These are phyloP conservation scores for Simalia tracyae DNA, from an alignment of 2,797 vertebrate genomes.

Conservation along the genomic window DNA sequence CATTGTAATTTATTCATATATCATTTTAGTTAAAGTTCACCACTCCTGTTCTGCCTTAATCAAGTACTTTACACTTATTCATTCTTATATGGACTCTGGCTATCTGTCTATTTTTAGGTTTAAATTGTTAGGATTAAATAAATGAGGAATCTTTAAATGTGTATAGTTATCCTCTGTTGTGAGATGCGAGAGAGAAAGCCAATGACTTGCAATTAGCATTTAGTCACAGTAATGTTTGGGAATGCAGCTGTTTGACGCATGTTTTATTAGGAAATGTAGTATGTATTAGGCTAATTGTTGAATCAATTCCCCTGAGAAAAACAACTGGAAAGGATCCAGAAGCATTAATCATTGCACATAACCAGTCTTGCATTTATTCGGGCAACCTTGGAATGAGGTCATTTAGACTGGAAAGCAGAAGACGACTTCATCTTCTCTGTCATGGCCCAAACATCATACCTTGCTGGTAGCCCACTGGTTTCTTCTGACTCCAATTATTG, in stretches of 20 bases:
- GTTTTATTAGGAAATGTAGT: background rate
- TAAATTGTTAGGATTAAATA: background rate
- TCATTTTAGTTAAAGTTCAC: slow-evolving; percentile 27
- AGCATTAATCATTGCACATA: background rate
- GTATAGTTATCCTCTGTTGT: background rate
- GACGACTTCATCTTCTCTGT: background rate
- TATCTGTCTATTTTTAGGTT: background rate
- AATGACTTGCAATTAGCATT: background rate
- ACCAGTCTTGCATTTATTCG: background rate
- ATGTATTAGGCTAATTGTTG: background rate
- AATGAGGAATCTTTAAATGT: background rate
- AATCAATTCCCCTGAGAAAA: background rate
- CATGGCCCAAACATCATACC: background rate
- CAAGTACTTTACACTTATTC: background rate
- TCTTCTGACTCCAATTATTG: background rate
- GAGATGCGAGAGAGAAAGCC: background rate
- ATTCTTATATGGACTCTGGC: background rate
- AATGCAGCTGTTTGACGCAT: background rate
- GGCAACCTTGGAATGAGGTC: background rate
- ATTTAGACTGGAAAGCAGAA: background rate
- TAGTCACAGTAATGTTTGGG: background rate
- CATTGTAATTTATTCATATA: slow-evolving; percentile 26
- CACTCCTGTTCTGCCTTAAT: background rate
- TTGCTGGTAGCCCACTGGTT: background rate
- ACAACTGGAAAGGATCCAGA: background rate